Evolutionary conservation across 53 echinoderm and acorn worm genomes (phyloP).

Genomic region (Antedon mediterranea): DNA sequence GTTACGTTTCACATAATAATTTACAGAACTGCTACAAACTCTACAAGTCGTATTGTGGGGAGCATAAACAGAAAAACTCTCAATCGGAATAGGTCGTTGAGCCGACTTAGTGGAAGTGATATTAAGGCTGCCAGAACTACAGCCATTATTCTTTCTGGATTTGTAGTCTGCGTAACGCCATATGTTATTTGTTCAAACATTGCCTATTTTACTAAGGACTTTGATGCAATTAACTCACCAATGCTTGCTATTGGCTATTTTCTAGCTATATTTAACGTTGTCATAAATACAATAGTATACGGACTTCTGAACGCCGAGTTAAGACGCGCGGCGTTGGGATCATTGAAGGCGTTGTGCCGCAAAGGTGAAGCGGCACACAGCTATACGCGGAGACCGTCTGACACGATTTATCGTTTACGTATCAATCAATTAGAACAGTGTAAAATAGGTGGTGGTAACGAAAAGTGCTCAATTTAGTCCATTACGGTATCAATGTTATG

Average conservation of each 20-base stretch:
- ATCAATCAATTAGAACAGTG: background rate
- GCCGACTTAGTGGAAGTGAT: background rate
- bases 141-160: background rate
- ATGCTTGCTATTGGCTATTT: background rate
- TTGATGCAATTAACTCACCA: background rate
- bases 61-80: background rate
- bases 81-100: background rate
- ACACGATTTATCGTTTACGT: background rate
- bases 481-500: no score
- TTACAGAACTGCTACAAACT: background rate
- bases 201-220: background rate
- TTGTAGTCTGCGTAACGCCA: background rate
- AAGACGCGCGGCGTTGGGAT: background rate
- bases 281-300: background rate
- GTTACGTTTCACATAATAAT: background rate
- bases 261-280: background rate
- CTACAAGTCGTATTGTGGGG: background rate
- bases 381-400: background rate
- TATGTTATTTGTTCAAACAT: background rate
- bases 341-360: background rate
- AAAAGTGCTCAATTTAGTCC: background rate
- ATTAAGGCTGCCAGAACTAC: background rate
- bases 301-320: background rate
- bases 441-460: background rate
- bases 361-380: background rate